Percentiles rank a stretch among this genome's conserved stretches.
Conservation (phyloP, 1,140 invertebrate species). For the Paramacrobiotus metropolitanus region DNA sequence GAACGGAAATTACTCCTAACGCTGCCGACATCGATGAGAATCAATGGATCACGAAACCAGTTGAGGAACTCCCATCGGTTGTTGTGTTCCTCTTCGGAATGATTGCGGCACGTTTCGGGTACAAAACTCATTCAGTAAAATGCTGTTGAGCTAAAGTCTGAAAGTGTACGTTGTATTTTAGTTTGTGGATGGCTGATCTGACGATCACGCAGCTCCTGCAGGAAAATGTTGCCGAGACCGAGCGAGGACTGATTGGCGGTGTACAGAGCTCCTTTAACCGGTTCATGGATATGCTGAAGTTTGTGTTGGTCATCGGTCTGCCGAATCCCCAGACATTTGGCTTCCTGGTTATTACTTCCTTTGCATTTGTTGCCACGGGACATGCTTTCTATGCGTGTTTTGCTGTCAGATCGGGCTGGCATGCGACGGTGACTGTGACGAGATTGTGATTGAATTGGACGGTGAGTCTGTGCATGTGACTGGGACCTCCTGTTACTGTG, state of each 20-base stretch:
- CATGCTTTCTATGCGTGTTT: neutral
- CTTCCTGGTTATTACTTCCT: slow-evolving; percentile 25
- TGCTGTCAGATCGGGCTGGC: neutral
- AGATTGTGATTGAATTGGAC: too few species aligned
- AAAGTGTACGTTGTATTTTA: too few species aligned
- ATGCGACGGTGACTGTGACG: too few species aligned
- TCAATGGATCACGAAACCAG: neutral
- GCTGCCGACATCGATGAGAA: neutral
- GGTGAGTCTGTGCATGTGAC: too few species aligned
- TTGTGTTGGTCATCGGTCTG: slow-evolving; percentile 25
- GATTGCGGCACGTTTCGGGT: slow-evolving; percentile 24
- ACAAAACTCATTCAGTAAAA: too few species aligned
- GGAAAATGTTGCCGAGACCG: slow-evolving; percentile 26
- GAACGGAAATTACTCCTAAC: neutral
- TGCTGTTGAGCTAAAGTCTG: too few species aligned
- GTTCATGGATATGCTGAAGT: slow-evolving; percentile 29
- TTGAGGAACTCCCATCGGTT: slow-evolving; percentile 18
- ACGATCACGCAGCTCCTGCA: slow-evolving; percentile 33
- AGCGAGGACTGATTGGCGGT: slow-evolving; percentile 30
- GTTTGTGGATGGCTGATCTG: slow-evolving; percentile 34
- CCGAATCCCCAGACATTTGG: slow-evolving; percentile 24
- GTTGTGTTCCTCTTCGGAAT: slow-evolving; percentile 24
- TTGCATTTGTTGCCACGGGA: slow-evolving; percentile 22
- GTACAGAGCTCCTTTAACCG: slow-evolving; percentile 31
- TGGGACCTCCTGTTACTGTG: too few species aligned